A percentile compares a stretch with the other conserved stretches of the same genome.
phyloP scores from a whole-genome alignment of 2,113 vertebrate genomes.

The Mixornis gularis region DNA sequence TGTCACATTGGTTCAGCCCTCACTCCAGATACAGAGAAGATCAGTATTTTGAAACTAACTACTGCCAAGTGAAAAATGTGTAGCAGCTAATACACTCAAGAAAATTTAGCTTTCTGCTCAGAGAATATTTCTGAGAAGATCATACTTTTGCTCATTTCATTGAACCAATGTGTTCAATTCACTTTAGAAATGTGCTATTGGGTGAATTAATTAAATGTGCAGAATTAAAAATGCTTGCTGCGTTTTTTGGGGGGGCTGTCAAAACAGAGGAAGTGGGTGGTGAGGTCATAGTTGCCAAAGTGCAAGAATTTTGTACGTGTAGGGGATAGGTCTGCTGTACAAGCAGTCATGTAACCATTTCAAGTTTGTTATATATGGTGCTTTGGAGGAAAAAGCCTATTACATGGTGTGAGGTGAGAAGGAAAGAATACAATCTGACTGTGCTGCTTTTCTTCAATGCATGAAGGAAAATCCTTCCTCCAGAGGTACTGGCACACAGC shows the following conservation, averaged over 20 bases:
- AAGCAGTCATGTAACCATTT: neutral
- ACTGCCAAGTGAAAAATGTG: slow-evolving; percentile 1
- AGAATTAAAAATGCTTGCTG: neutral
- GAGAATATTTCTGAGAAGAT: neutral
- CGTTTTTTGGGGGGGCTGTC: accelerated
- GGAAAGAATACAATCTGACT: neutral
- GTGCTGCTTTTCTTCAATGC: neutral
- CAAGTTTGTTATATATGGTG: neutral
- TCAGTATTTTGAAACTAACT: neutral
- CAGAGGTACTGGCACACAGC: neutral
- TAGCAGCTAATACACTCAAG: neutral
- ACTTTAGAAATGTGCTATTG: neutral
- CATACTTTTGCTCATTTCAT: neutral
- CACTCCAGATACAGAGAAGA: neutral
- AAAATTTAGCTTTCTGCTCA: neutral
- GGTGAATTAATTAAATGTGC: neutral
- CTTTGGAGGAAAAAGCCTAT: neutral
- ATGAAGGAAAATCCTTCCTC: neutral
- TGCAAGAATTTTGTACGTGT: neutral
- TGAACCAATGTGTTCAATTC: neutral
- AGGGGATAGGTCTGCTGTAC: neutral
- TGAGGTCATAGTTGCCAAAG: neutral
- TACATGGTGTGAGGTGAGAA: neutral
- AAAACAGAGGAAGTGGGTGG: neutral
- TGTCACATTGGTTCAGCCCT: slow-evolving; percentile 26